Evolutionary conservation across 2,113 vertebrate species (phyloP), one percentile per base, ranked within the genome.

Genomic region (Balaeniceps rex): DNA sequence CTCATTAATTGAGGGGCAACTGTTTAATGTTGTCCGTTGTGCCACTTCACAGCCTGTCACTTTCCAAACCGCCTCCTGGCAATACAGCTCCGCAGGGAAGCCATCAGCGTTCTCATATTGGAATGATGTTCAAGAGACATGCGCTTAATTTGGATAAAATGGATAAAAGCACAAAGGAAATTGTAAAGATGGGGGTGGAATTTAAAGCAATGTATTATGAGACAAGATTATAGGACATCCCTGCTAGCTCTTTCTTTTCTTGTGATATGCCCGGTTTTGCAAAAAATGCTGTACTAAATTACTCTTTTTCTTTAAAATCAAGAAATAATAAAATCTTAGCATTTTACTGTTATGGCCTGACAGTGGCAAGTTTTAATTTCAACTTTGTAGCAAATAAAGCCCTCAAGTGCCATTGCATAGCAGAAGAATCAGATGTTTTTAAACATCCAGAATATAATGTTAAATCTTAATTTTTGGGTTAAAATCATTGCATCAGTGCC

Each of bases 51-150:
- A 94, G 87, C 93, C 86, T 97, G 94, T 95, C 83, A 90, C 84
- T 95, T 96, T 78, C 68, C 92, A 79, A 94, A 58, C 54, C 91
- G 92, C 95, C 95, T 97, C 94, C 92, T 97, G 97, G 94, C 91
- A 89, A 49, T 94, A 71, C 57, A 85, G 72, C 94, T 85, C 94
- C 22, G 1, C 40, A 83, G 94, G 88, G 78, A 96, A 93, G 76
- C 91, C 78, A 55, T 94, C 91, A 94, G 54, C 88, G 51, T 92
- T 79, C 80, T 83, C 65, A 0, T 81, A 3, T 29, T 91, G 89
- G 85, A 81, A 47, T 89, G 93, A 85, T 14, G 47, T 91, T 92
- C 90, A 63, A 54, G 93, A 88, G 77, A 69, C 76, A 6, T 16
- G 26, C 1, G 2, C 69, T 54, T 95, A 36, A 87, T 96, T 93